Evolutionary conservation across 1,140 invertebrate species (phyloP).

Genomic region (Meloidogyne hapla): DNA sequence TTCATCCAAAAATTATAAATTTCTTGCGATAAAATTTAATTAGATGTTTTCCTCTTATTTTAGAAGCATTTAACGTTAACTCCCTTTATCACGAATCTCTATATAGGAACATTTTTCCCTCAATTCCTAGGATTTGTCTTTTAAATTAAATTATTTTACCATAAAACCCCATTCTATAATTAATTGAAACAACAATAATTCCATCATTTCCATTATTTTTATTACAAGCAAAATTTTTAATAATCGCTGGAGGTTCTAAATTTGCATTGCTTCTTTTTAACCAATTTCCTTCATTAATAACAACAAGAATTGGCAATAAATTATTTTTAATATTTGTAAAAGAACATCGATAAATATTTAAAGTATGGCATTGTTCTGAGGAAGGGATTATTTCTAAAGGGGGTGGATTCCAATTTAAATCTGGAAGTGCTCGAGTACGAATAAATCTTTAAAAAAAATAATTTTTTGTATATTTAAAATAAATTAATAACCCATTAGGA

Average conservation of each 20-base stretch:
- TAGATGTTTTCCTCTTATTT: no score
- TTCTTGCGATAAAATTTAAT: no score
- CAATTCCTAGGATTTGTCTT: no score
- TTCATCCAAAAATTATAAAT: no score
- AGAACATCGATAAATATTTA: slow-evolving; percentile 31
- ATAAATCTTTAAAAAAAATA: background rate
- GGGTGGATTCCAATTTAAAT: slow-evolving; percentile 21
- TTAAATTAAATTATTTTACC: slow-evolving; percentile 8
- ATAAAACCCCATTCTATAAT: slow-evolving; percentile 31
- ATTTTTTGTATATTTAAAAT: background rate
- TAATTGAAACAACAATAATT: slow-evolving; percentile 28
- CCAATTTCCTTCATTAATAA: slow-evolving; percentile 29
- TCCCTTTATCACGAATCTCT: no score
- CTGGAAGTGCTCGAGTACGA: slow-evolving; percentile 12
- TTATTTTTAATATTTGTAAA: background rate
- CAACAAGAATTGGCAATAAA: slow-evolving; percentile 22
- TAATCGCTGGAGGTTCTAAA: slow-evolving; percentile 20
- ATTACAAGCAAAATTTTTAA: slow-evolving; percentile 25
- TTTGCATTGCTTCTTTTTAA: slow-evolving; percentile 28
- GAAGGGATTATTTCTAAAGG: slow-evolving; percentile 17
- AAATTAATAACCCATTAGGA: slow-evolving; percentile 24
- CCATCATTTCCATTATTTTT: slow-evolving; percentile 1
- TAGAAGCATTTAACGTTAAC: no score
- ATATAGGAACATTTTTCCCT: no score
- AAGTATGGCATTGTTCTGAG: slow-evolving; percentile 29